These are phyloP conservation scores for Hyles vespertilio DNA, from an alignment of 1,140 invertebrate genomes.

Conservation along the genomic window DNA sequence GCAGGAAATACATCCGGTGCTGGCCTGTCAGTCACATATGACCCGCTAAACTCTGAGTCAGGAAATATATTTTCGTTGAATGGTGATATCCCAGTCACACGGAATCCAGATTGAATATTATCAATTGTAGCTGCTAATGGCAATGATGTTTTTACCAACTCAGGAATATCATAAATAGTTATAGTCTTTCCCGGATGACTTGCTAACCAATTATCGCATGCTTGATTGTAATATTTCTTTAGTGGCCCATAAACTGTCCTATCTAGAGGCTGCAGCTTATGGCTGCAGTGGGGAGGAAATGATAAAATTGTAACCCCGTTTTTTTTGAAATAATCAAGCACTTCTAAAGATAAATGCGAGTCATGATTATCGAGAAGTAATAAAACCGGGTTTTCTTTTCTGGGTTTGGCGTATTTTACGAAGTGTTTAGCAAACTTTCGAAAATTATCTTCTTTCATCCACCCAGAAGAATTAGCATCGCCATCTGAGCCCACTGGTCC, in stretches of 20 bases:
- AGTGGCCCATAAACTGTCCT: slow-evolving; percentile 48
- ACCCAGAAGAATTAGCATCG: slow-evolving; percentile 13
- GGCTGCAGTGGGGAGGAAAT: slow-evolving; percentile 38
- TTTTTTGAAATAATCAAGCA: slow-evolving; percentile 29
- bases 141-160: slow-evolving; percentile 11
- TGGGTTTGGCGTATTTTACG: slow-evolving; percentile 25
- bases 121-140: neutral
- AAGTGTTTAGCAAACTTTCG: slow-evolving; percentile 19
- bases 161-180: slow-evolving; percentile 43
- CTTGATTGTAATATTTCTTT: slow-evolving; percentile 32
- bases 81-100: slow-evolving; percentile 1
- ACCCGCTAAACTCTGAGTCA: neutral
- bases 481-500: too few species aligned
- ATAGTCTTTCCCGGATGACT: slow-evolving; percentile 39
- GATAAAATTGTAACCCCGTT: slow-evolving; percentile 42
- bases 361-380: slow-evolving; percentile 34
- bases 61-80: neutral
- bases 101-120: slow-evolving; percentile 3
- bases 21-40: slow-evolving; percentile 3
- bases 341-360: slow-evolving; percentile 29
- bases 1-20: neutral
- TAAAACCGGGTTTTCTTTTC: slow-evolving; percentile 18
- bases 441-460: slow-evolving; percentile 22
- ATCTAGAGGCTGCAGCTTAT: slow-evolving; percentile 27
- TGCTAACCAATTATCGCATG: slow-evolving; percentile 33